Evolutionary conservation across 2,113 vertebrate species (phyloP).

Genomic region (Tauraco erythrolophus): DNA sequence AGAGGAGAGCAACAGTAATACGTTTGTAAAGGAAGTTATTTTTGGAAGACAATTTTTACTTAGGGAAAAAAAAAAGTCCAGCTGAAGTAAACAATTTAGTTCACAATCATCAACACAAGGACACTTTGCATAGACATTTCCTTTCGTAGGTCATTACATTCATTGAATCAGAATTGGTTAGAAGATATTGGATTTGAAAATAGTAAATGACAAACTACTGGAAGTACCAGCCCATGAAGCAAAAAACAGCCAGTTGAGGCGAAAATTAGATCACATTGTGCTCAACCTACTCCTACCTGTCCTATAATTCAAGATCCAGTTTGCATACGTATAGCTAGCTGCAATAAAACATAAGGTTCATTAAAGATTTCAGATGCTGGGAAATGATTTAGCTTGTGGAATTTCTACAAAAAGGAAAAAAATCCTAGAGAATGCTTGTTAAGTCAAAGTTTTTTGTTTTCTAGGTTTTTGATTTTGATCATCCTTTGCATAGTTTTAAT

Average conservation of each 20-base stretch:
- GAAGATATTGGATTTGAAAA: neutral
- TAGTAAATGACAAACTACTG: neutral
- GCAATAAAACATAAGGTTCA: neutral
- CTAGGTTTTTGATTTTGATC: neutral
- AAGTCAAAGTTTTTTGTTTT: neutral
- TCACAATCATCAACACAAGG: neutral
- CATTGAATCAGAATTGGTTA: neutral
- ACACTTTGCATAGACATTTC: conserved; percentile 7
- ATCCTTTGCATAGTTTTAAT: conserved; percentile 7
- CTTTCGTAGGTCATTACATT: conserved; percentile 4
- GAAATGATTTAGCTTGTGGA: neutral
- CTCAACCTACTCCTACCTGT: neutral
- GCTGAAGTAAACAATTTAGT: conserved; percentile 43
- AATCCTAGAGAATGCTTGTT: neutral
- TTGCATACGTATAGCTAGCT: neutral
- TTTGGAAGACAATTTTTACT: conserved; percentile 28
- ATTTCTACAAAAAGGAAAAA: neutral
- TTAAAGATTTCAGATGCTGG: neutral
- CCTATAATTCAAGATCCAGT: neutral
- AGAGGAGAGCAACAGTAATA: neutral
- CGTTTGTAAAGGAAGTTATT: conserved; percentile 16
- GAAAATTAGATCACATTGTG: neutral
- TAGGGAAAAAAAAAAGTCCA: conserved; percentile 2
- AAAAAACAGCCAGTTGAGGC: neutral
- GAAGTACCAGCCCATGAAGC: neutral